phyloP scores from a whole-genome alignment of 2,113 vertebrate genomes.

The Asarcornis scutulata region DNA sequence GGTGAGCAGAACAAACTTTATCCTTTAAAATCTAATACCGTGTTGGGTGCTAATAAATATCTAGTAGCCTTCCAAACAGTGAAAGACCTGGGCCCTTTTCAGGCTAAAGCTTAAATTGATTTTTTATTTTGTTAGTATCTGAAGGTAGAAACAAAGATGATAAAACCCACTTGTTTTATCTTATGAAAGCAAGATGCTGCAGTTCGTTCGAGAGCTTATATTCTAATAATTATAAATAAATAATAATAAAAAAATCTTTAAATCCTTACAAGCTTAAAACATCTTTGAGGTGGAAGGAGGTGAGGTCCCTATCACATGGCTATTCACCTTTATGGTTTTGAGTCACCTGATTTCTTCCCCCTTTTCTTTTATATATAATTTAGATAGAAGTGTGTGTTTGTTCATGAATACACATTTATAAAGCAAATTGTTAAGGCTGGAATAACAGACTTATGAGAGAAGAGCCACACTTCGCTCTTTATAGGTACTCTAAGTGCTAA shows the following conservation, averaged over 20 bases:
- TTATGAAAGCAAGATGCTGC: not conserved
- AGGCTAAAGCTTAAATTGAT: not conserved
- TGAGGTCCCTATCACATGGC: not conserved
- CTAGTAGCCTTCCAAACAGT: not conserved
- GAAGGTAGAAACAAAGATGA: not conserved
- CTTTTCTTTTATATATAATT: not conserved
- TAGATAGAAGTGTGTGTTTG: fast-evolving
- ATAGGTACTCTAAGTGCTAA: not conserved
- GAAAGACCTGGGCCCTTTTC: not conserved
- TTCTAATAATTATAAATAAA: not conserved
- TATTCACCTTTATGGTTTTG: not conserved
- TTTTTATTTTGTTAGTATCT: not conserved
- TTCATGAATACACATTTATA: not conserved
- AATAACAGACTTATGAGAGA: not conserved
- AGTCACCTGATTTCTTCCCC: not conserved
- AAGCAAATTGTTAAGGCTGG: not conserved
- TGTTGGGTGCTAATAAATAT: not conserved
- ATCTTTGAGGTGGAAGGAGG: not conserved
- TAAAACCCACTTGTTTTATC: not conserved
- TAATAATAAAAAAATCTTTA: not conserved
- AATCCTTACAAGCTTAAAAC: not conserved
- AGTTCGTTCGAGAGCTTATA: not conserved
- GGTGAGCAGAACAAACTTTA: not conserved
- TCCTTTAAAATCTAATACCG: not conserved
- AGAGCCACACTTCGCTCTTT: not conserved